Conservation (phyloP, 2,113 vertebrate species). For the human region GRCh38 chr2:143426001-143426500, state of each 20-base stretch:
- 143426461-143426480: neutral
- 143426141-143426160: constrained; percentile 58
- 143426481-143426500: neutral
- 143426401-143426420: constrained; percentile 10
- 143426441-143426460: neutral
- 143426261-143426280: constrained; percentile 75
- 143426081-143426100: neutral
- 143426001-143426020: neutral
- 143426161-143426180: constrained; percentile 70
- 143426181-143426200: constrained; percentile 72
- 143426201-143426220: constrained; percentile 78
- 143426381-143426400: constrained; percentile 46
- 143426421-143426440: constrained; percentile 22
- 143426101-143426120: neutral
- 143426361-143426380: constrained; percentile 33
- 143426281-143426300: constrained; percentile 69
- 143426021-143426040: neutral
- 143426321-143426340: constrained; percentile 68
- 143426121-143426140: constrained; percentile 53
- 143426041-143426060: neutral
- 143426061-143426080: neutral
- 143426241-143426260: constrained; percentile 77
- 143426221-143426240: constrained; percentile 72
- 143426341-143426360: constrained; percentile 63
- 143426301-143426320: constrained; percentile 49